These are phyloP conservation scores for Cephus runcator DNA, from an alignment of 2,888 invertebrate species.

Conservation along the genomic window DNA sequence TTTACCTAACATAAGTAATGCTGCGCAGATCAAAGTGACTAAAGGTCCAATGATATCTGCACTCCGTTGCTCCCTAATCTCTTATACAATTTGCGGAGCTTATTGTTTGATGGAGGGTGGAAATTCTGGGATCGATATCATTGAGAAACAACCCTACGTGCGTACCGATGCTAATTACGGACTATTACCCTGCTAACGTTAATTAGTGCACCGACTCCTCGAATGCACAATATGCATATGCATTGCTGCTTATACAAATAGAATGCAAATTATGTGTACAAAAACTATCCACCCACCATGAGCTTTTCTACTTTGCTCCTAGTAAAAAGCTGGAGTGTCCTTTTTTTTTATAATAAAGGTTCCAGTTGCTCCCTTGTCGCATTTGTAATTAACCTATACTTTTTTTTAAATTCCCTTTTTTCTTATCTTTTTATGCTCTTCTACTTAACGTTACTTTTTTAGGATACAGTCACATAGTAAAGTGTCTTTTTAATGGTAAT, in stretches of 20 bases:
- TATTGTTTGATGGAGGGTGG: neutral
- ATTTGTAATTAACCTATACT: slow-evolving; percentile 28
- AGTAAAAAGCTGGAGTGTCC: neutral
- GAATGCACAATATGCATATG: slow-evolving; percentile 45
- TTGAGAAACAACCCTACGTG: neutral
- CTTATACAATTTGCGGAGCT: neutral
- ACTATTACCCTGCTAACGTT: slow-evolving; percentile 29
- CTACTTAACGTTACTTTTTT: neutral
- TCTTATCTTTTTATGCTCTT: slow-evolving; percentile 8
- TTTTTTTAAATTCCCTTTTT: slow-evolving; percentile 8
- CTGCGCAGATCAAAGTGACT: neutral
- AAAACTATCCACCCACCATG: slow-evolving; percentile 37
- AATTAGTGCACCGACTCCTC: slow-evolving; percentile 15
- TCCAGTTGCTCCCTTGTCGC: slow-evolving; percentile 9
- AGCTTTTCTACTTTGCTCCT: neutral
- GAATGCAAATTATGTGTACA: slow-evolving; percentile 47
- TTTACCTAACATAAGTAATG: neutral
- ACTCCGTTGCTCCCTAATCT: neutral
- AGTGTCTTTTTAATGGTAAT: neutral
- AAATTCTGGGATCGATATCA: neutral
- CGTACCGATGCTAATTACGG: slow-evolving; percentile 37
- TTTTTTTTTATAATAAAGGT: neutral
- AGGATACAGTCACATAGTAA: neutral
- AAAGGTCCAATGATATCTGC: neutral
- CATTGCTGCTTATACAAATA: slow-evolving; percentile 41